Percentiles rank a stretch among this genome's conserved stretches.
phyloP scores from a whole-genome alignment of 92 coral and sea anemone genomes.

The Nematostella vectensis region DNA sequence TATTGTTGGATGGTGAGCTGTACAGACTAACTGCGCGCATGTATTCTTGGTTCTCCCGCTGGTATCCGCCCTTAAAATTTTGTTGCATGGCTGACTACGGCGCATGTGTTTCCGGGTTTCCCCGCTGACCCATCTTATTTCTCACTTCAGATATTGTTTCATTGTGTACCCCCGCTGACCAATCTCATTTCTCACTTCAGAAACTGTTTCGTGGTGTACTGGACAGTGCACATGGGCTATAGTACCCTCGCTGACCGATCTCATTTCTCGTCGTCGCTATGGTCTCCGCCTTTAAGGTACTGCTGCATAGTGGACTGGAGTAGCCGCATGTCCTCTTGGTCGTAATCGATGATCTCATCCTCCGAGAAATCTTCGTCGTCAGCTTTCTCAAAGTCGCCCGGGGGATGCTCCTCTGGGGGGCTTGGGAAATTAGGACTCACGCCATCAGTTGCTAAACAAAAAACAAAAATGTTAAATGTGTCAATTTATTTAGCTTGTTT shows the following conservation, averaged over 20 bases:
- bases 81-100: too few species aligned
- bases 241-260: background rate
- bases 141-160: too few species aligned
- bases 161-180: too few species aligned
- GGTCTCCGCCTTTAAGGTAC: conserved; percentile 44
- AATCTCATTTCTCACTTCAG: too few species aligned
- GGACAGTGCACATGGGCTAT: background rate
- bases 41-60: too few species aligned
- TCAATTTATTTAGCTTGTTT: too few species aligned
- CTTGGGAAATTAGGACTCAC: conserved; percentile 15
- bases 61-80: too few species aligned
- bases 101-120: too few species aligned
- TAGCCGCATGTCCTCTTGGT: conserved; percentile 31
- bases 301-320: conserved; percentile 66
- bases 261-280: conserved; percentile 28
- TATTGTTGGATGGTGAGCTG: too few species aligned
- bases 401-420: conserved; percentile 11
- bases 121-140: too few species aligned
- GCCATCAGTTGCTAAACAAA: conserved; percentile 1
- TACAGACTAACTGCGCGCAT: too few species aligned
- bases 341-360: conserved; percentile 67
- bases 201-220: too few species aligned
- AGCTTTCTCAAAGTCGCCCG: conserved; percentile 11
- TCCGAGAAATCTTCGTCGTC: conserved; percentile 43
- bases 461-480: background rate